These are phyloP conservation scores for Sparus aurata DNA, from an alignment of 2,797 vertebrate species.

Conservation along the genomic window DNA sequence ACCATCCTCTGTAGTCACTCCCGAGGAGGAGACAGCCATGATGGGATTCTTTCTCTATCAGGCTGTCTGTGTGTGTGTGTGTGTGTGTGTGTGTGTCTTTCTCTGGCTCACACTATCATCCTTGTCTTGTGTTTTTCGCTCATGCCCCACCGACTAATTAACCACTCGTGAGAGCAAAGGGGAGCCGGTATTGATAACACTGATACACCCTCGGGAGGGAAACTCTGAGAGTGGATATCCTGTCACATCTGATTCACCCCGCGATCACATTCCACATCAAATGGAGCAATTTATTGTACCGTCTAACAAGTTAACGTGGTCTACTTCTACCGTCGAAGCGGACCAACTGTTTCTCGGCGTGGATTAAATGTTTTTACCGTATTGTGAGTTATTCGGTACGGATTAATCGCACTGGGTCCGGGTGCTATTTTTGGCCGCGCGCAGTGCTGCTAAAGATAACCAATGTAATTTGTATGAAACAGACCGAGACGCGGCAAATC, in stretches of 20 bases:
- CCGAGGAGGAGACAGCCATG: constrained; percentile 49
- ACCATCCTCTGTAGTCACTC: constrained; percentile 62
- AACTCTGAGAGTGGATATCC: constrained; percentile 33
- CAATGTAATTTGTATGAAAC: constrained; percentile 46
- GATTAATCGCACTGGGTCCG: constrained; percentile 39
- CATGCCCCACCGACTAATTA: constrained; percentile 55
- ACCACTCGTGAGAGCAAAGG: constrained; percentile 44
- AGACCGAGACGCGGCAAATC: constrained; percentile 34
- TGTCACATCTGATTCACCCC: constrained; percentile 42
- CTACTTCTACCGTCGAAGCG: constrained; percentile 2
- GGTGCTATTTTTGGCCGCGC: constrained; percentile 58
- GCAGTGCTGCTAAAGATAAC: constrained; percentile 44
- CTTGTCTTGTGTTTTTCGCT: constrained; percentile 37
- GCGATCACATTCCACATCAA: constrained; percentile 28
- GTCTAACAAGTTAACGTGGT: constrained; percentile 27
- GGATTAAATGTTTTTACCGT: constrained; percentile 27
- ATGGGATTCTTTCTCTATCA: constrained; percentile 63
- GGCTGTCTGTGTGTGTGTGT: constrained; percentile 29
- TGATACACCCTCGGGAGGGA: constrained; percentile 22
- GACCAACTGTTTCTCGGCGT: constrained; percentile 23
- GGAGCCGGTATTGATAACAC: constrained; percentile 47
- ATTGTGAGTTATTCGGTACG: constrained; percentile 42
- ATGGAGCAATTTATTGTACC: constrained; percentile 21
- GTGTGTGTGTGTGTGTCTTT: constrained; percentile 27
- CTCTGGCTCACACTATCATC: constrained; percentile 47